phyloP scores from a whole-genome alignment of 2,113 vertebrate genomes.

The Gasterosteus nipponicus region DNA sequence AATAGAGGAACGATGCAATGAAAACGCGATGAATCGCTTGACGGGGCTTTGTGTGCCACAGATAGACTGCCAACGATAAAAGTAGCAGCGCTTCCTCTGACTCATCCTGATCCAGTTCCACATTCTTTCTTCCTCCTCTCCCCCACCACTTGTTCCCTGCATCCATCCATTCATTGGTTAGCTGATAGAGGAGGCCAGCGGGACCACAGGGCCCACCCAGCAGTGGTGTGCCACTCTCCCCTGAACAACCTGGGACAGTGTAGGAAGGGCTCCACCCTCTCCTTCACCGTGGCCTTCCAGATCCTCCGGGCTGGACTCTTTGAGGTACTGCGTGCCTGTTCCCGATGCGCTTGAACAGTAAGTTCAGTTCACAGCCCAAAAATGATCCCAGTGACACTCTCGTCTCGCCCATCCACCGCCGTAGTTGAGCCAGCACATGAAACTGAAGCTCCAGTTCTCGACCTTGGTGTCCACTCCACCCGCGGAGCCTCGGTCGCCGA shows the following conservation, averaged over 20 bases:
- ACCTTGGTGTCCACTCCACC: constrained; percentile 83
- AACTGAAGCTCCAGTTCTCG: constrained; percentile 90
- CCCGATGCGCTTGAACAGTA: background rate
- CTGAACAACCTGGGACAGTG: constrained; percentile 85
- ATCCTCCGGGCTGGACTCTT: constrained; percentile 86
- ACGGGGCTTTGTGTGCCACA: background rate
- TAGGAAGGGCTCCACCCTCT: constrained; percentile 86
- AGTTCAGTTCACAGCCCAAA: background rate
- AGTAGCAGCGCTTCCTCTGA: background rate
- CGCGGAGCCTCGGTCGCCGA: constrained; percentile 78
- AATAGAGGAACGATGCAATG: too few relatives aligned
- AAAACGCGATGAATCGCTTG: too few relatives aligned
- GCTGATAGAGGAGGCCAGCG: background rate
- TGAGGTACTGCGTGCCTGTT: constrained; percentile 78
- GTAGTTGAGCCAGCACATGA: constrained; percentile 91
- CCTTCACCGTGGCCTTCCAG: constrained; percentile 88
- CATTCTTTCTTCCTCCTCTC: background rate
- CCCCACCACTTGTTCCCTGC: background rate
- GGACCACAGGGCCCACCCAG: constrained; percentile 28
- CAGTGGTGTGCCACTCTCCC: constrained; percentile 74
- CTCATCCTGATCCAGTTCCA: background rate
- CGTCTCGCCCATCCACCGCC: background rate
- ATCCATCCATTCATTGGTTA: constrained; percentile 39
- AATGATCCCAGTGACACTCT: background rate
- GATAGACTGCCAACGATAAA: background rate